A percentile compares a stretch with the other conserved stretches of the same genome.
These are phyloP conservation scores for Prenolepis imparis DNA, from an alignment of 2,888 invertebrate genomes.

Conservation along the genomic window DNA sequence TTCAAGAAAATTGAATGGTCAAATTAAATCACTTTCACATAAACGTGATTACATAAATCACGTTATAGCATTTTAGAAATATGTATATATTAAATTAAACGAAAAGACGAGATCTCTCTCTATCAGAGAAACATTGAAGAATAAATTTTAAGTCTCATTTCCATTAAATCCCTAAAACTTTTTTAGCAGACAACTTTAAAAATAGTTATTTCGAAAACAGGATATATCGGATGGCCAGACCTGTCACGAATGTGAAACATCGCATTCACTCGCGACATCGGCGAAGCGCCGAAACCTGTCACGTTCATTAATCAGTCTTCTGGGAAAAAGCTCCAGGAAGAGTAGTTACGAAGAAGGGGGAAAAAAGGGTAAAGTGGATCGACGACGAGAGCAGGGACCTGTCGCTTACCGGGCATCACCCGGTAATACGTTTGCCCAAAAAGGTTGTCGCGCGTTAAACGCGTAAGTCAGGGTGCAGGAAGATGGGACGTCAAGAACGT, in stretches of 20 bases:
- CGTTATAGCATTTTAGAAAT: neutral
- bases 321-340: slow-evolving; percentile 46
- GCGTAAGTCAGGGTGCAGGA: slow-evolving; percentile 36
- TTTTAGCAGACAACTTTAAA: slow-evolving; percentile 22
- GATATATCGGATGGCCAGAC: slow-evolving; percentile 7
- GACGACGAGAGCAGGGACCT: neutral
- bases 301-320: slow-evolving; percentile 62
- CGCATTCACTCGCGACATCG: slow-evolving; percentile 58
- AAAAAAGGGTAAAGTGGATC: slow-evolving; percentile 28
- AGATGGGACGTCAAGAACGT: slow-evolving; percentile 38
- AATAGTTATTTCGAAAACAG: slow-evolving; percentile 8
- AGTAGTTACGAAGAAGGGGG: slow-evolving; percentile 16
- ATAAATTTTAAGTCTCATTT: neutral
- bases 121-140: neutral
- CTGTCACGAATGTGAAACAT: slow-evolving; percentile 42
- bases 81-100: neutral
- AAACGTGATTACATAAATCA: neutral
- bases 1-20: slow-evolving; percentile 23
- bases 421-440: slow-evolving; percentile 55
- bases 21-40: slow-evolving; percentile 7
- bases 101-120: neutral
- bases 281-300: slow-evolving; percentile 64
- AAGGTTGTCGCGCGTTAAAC: slow-evolving; percentile 53
- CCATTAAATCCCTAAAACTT: neutral
- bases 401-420: slow-evolving; percentile 46